Percentiles rank a stretch among this genome's conserved stretches.
These are phyloP conservation scores for Pseudomyrmex flavicornis DNA, from an alignment of 1,140 invertebrate species.

Conservation along the genomic window DNA sequence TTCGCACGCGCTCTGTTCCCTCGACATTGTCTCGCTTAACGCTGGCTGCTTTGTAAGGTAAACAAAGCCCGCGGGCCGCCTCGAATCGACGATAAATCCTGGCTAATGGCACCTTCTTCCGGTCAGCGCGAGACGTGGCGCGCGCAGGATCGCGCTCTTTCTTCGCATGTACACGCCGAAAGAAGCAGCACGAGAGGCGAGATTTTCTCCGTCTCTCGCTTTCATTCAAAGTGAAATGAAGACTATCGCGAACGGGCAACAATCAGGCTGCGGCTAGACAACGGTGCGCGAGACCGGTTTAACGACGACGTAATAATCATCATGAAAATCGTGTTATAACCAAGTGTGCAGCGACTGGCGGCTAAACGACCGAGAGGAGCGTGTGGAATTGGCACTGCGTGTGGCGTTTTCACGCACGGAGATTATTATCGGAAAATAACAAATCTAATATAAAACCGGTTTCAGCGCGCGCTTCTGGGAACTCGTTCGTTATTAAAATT, in stretches of 20 bases:
- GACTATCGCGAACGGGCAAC: constrained; percentile 16
- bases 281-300: constrained; percentile 16
- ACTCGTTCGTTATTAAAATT: constrained; percentile 24
- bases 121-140: constrained; percentile 39
- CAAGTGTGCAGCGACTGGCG: not conserved
- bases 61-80: constrained; percentile 36
- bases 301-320: constrained; percentile 34
- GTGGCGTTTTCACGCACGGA: not conserved
- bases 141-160: constrained; percentile 16
- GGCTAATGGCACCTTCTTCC: constrained; percentile 55
- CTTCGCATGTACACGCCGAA: not conserved
- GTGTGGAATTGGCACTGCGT: not conserved
- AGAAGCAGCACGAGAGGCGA: not conserved
- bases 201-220: not conserved
- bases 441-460: constrained; percentile 31
- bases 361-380: not conserved
- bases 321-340: constrained; percentile 6
- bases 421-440: constrained; percentile 32
- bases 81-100: constrained; percentile 45
- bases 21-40: constrained; percentile 38
- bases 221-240: constrained; percentile 11
- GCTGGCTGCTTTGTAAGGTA: constrained; percentile 39
- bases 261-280: constrained; percentile 13
- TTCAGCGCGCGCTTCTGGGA: not conserved
- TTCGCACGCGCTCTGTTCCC: not conserved